Conservation (phyloP, 2,888 invertebrate genomes). For the Anthoptus insignis region DNA sequence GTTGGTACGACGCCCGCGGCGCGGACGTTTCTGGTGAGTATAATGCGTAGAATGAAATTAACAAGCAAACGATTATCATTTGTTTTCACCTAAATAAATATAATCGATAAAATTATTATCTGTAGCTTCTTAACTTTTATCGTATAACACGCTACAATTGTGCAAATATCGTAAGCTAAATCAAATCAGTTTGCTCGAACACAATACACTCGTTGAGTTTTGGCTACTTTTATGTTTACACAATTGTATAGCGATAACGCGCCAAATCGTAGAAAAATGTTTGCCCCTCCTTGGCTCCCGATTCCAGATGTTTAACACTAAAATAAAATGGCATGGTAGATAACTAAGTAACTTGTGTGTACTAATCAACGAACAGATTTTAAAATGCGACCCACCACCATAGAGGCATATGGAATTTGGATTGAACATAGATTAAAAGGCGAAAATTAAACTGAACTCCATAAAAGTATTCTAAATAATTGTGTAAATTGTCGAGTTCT, state of each 20-base stretch:
- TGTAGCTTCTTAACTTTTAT: slow-evolving; percentile 71
- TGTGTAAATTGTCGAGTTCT: slow-evolving; percentile 36
- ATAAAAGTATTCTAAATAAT: slow-evolving; percentile 53
- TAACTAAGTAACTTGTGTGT: slow-evolving; percentile 60
- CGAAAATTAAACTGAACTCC: slow-evolving; percentile 51
- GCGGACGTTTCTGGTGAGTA: slow-evolving; percentile 72
- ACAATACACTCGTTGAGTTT: not conserved
- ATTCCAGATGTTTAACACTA: slow-evolving; percentile 64
- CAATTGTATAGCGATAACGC: slow-evolving; percentile 64
- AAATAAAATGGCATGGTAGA: slow-evolving; percentile 75
- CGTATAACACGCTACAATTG: slow-evolving; percentile 63
- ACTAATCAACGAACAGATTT: slow-evolving; percentile 54
- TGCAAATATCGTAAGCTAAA: slow-evolving; percentile 60
- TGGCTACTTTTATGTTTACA: slow-evolving; percentile 58
- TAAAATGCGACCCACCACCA: slow-evolving; percentile 72
- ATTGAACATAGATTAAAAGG: slow-evolving; percentile 51
- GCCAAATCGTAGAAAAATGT: slow-evolving; percentile 54
- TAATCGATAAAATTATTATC: slow-evolving; percentile 63
- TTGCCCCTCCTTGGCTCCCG: slow-evolving; percentile 76
- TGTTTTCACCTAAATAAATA: slow-evolving; percentile 40
- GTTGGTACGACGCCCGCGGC: slow-evolving; percentile 57
- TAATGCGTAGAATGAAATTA: slow-evolving; percentile 58
- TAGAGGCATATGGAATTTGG: slow-evolving; percentile 71
- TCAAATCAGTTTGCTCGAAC: slow-evolving; percentile 7
- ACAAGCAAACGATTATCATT: slow-evolving; percentile 54